Evolutionary conservation across 2,888 invertebrate species (phyloP), one percentile per base, ranked within the genome.

Genomic region (Choristoneura rosaceana): DNA sequence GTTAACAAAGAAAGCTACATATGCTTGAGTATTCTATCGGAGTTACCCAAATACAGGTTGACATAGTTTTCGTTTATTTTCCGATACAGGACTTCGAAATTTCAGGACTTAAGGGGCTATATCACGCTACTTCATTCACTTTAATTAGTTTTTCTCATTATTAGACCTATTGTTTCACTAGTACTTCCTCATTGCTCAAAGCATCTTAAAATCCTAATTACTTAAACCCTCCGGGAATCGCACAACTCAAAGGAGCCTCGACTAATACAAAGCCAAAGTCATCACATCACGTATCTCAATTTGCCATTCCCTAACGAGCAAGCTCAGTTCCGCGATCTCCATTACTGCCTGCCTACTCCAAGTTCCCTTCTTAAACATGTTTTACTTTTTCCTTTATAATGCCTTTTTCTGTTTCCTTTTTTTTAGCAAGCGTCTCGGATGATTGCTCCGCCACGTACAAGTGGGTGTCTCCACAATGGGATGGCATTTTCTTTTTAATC

Each of bases 401-500:
- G 76, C 80, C 81, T 83, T 84, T 85, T 82, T 83, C 84, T 86
- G 81, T 82, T 79, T 75, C 77, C 76, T 78, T 82, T 85, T 82
- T 80, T 80, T 79, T 77, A 78, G 76, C 80, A 80, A 86, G 83
- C 85, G 86, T 88, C 87, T 84, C 84, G 82, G 85, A 77, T 87
- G 88, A 87, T 77, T 76, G 74, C 78, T 75, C 75, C 67, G 75
- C 76, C 77, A 76, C 78, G 77, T 74, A 77, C 79, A 79, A 83
- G 85, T 84, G 84, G 82, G 80, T 77, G 78, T 79, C 79, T 80
- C 78, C 80, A 87, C 85, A 86, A 88, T 87, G 79, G 83, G 83
- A 85, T 85, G 84, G 81, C 82, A 84, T 89, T 89, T 87, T 88
- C 89, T 89, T 90, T 89, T 90, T 90, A 88, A 88, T 88, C 87